Base-by-base conservation (phyloP, 2,888 invertebrate genomes). In the Seladonia tumulorum region DNA sequence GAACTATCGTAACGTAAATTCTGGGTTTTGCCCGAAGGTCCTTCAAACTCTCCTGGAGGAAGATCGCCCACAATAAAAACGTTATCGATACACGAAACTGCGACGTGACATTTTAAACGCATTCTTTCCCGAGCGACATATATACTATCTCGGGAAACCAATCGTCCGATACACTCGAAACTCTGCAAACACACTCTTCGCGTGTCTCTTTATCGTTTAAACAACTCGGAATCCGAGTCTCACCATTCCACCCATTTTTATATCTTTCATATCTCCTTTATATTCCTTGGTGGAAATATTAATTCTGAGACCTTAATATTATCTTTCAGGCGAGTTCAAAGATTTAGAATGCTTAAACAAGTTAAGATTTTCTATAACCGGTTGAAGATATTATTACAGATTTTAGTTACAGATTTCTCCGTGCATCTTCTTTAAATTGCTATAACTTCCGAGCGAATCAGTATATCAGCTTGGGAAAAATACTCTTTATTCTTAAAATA, bases 21-120 rank as follows among this genome's bases (percentile, higher is more conserved):
- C 74, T 12, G 29, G 25, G 8, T 45, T 57, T 57, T 45, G 35
- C 66, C 5, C 22, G 18, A 18, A 22, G 39, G 18, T 68, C 39
- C 66, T 39, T 68, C 66, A 68, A 39, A 68, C 18, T 68, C 35
- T 10, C 16, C 22, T 3, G 7, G 22, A 57, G n/a, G 57, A 57
- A 39, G 35, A 68, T 35, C 66, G 22, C 16, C 29, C 63, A 29
- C 63, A 29, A 29, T 63, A 63, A 63, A 63, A 63, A 29, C 63
- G 63, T 63, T 63, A 63, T 63, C 63, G 63, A 63, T 63, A 29
- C 29, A 29, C 63, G 63, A 8, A 16, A 63, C 63, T 29, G 25
- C 29, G 63, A 29, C 63, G 29, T 29, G 29, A 63, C 63, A 29
- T 63, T 63, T 63, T 63, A 63, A 63, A 63, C 63, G 63, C 63